Conservation (phyloP, 2,797 vertebrate species). For the Corythornis leucogaster region DNA sequence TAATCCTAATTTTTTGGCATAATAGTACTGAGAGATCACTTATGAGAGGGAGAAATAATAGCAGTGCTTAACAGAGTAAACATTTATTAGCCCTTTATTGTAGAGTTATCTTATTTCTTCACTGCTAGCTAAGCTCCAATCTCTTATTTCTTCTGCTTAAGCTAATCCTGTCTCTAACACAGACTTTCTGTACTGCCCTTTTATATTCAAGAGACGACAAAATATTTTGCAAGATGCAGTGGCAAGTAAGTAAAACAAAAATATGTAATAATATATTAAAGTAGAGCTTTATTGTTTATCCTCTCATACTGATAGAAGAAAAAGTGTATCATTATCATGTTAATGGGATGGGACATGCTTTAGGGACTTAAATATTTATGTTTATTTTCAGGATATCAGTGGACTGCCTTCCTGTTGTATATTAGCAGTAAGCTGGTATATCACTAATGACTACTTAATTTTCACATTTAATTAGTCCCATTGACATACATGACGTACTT, state of each 20-base stretch:
- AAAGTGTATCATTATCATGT: background rate
- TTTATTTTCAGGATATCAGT: background rate
- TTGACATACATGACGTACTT: constrained; percentile 18
- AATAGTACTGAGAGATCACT: background rate
- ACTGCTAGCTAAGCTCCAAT: background rate
- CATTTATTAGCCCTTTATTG: background rate
- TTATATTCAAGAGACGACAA: background rate
- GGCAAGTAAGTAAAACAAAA: background rate
- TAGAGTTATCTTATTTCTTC: background rate
- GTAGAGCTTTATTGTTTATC: background rate
- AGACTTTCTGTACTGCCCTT: background rate
- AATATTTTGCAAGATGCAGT: background rate
- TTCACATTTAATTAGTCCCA: constrained; percentile 1
- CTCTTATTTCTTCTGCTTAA: background rate
- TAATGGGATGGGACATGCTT: background rate
- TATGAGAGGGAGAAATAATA: background rate
- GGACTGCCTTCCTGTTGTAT: background rate
- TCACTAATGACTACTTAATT: background rate
- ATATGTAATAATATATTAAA: background rate
- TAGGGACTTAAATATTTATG: background rate
- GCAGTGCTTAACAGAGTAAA: background rate
- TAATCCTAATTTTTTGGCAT: background rate
- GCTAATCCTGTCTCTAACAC: background rate
- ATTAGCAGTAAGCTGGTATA: background rate
- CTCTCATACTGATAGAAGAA: background rate